phyloP scores from a whole-genome alignment of 2,797 vertebrate species.

The Sebastes cheni region DNA sequence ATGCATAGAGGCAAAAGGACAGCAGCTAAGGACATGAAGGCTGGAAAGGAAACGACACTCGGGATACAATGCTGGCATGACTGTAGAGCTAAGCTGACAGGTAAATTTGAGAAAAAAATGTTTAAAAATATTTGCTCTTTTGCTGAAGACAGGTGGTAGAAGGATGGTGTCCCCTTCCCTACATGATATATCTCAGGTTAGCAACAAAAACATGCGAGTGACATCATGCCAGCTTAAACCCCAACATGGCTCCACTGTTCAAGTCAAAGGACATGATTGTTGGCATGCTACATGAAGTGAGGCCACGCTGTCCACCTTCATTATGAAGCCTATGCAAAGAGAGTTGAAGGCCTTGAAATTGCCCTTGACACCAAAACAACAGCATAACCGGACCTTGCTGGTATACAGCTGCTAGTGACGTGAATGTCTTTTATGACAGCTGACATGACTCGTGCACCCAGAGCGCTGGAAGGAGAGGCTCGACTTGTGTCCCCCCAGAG shows the following conservation, averaged over 20 bases:
- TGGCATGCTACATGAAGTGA: constrained; percentile 12
- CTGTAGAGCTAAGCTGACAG: constrained; percentile 29
- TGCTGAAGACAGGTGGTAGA: neutral
- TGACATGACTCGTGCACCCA: constrained; percentile 56
- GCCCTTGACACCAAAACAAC: constrained; percentile 50
- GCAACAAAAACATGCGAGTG: neutral
- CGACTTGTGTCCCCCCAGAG: constrained; percentile 34
- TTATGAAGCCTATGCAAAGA: neutral
- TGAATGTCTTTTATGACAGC: constrained; percentile 58
- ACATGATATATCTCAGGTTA: neutral
- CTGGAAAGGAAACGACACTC: constrained; percentile 32
- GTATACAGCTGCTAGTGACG: constrained; percentile 15
- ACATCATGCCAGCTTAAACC: constrained; percentile 21
- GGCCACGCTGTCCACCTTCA: constrained; percentile 16
- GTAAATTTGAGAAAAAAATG: constrained; percentile 7
- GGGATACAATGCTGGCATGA: constrained; percentile 31
- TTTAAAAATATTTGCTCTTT: neutral
- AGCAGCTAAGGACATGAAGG: constrained; percentile 27
- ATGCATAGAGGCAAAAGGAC: constrained; percentile 8
- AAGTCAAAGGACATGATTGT: constrained; percentile 20
- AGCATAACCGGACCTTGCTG: constrained; percentile 19
- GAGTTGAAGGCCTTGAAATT: constrained; percentile 45
- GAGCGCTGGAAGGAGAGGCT: constrained; percentile 33
- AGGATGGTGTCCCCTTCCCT: neutral
- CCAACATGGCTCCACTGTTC: neutral